Percentiles rank a stretch among this genome's conserved stretches.
phyloP scores from a whole-genome alignment of 2,113 vertebrate species.

The Pelecanus crispus region DNA sequence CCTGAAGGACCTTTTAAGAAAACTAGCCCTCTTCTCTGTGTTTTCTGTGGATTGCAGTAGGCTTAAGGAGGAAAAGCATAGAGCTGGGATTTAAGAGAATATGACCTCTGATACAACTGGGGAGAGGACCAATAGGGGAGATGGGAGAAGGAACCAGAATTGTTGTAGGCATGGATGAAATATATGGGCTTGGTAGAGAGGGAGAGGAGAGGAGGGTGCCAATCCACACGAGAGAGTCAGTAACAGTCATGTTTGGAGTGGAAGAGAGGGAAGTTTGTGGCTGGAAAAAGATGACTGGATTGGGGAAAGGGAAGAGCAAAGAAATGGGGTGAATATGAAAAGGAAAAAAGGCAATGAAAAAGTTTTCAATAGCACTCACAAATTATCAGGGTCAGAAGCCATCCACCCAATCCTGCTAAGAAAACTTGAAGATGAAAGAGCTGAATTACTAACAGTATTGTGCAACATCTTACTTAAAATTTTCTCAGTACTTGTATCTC shows the following conservation, averaged over 20 bases:
- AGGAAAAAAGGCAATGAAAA: background rate
- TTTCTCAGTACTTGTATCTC: background rate
- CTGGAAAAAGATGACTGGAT: background rate
- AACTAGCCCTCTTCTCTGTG: background rate
- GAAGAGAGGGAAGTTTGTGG: background rate
- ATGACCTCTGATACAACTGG: background rate
- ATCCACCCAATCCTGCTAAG: background rate
- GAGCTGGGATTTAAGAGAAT: background rate
- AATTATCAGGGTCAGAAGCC: background rate
- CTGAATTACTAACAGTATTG: background rate
- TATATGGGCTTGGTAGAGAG: background rate
- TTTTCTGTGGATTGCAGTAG: background rate
- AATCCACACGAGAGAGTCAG: background rate
- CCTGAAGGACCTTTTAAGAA: background rate
- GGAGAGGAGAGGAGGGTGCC: background rate
- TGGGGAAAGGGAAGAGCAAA: background rate
- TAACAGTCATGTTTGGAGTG: background rate
- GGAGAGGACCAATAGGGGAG: background rate
- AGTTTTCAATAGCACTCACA: background rate
- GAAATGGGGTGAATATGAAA: background rate
- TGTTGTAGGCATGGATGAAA: background rate
- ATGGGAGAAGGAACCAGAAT: background rate
- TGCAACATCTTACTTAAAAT: background rate
- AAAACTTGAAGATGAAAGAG: background rate
- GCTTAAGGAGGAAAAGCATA: background rate